Evolutionary conservation across 2,888 invertebrate genomes (phyloP), one percentile per base, ranked within the genome.

Genomic region (Salpingus planirostris): DNA sequence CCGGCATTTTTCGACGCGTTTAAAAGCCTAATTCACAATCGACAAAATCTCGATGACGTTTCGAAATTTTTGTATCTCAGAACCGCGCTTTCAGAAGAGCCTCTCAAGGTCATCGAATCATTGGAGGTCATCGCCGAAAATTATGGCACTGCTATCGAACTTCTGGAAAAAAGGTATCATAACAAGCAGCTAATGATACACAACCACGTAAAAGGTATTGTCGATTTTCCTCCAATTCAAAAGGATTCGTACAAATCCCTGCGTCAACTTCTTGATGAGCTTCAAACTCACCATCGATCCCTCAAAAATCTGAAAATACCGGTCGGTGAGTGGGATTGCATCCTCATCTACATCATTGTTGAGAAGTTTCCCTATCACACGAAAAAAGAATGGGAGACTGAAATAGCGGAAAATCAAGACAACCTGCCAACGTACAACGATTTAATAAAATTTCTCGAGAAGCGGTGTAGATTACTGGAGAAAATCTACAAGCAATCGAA

Each of bases 351-450:
- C 10, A 26, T 26, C 6, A 26, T 26, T 11, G 6, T 10, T 6
- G 11, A 26, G 5, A 26, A 26, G 13, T 13, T 26, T 13, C 8
- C 6, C 13, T 12, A 6, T 10, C 11, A 5, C 13, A 26, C 27
- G 4, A 12, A 26, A 26, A 5, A 11, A 6, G 27, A 26, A 13
- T 26, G 27, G 27, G 13, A 13, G 13, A 24, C 10, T 24, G 11
- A 12, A 8, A 5, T 6, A 6, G 7, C 11, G 5, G 10, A 6
- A 12, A 11, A 5, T 6, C 6, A 26, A 11, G 18, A 18, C 6
- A 8, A 18, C 6, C 18, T 18, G 8, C 13, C 27, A 7, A 10
- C 5, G 7, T 26, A 13, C 6, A 5, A 26, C 7, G 5, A 11
- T 6, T 12, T 26, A 6, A 26, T 26, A 5, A 12, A 26, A 11